Evolutionary conservation across 2,797 vertebrate species (phyloP), one percentile per base, ranked within the genome.

Genomic region (Carapus acus): DNA sequence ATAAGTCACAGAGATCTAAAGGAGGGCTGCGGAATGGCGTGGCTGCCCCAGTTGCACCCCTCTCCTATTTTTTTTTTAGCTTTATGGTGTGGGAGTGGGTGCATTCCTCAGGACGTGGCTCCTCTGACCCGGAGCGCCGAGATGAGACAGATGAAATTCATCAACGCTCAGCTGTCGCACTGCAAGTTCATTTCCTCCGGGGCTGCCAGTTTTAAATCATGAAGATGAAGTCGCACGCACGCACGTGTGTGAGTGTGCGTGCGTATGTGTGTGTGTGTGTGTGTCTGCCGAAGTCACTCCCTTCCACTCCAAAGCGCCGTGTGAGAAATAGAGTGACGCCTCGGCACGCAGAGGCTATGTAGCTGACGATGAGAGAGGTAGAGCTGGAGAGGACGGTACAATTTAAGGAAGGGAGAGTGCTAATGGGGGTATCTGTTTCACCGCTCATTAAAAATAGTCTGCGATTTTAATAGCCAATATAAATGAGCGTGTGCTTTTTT

Each of bases 381-480:
- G 55, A 40, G 46, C 23, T 34, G 21, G 33, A 23, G 54, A 17
- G 49, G 19, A 23, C 52, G 47, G 27, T 29, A 29, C 6, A 29
- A 29, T 29, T 29, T n/a, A n/a, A 41, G 47, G 48, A 55, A 34
- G 43, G 43, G 47, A 46, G 42, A 54, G 45, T 33, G 49, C 70
- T 78, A 71, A 76, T 75, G 73, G 71, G 58, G 71, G 63, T 62
- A 65, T 75, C 64, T 71, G 71, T 76, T 83, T 71, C 77, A 82
- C 76, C 71, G 70, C 81, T 85, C 79, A 79, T 85, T 83, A 80
- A 80, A 78, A 79, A 71, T 67, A 76, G 73, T 65, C 69, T 65
- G 67, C 61, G 68, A 72, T 79, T 86, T 81, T 83, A 85, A 83
- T 79, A 78, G 79, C 64, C 74, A 67, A 75, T 84, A 81, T 79